A percentile compares a stretch with the other conserved stretches of the same genome.
These are phyloP conservation scores for Fragum fragum DNA, from an alignment of 2,888 invertebrate genomes.

Conservation along the genomic window DNA sequence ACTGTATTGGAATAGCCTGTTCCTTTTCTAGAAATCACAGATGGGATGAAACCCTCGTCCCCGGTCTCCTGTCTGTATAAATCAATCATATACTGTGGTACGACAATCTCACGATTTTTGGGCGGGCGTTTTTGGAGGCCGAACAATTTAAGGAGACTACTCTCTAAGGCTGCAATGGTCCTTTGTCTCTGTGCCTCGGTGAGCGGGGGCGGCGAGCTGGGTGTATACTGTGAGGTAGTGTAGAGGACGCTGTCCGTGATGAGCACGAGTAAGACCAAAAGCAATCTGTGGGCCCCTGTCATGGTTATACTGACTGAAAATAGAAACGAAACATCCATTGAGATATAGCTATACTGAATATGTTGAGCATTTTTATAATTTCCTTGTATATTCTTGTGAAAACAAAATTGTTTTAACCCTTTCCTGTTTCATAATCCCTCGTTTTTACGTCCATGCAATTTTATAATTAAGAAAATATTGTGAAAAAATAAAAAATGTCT, in stretches of 20 bases:
- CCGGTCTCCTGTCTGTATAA: slow-evolving; percentile 92
- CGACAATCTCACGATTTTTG: slow-evolving; percentile 88
- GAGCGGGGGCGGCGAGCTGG: slow-evolving; percentile 55
- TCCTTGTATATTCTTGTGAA: too few species aligned
- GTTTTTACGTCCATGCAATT: too few species aligned
- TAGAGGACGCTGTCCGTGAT: slow-evolving; percentile 60
- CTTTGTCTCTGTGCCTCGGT: slow-evolving; percentile 71
- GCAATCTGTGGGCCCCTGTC: slow-evolving; percentile 74
- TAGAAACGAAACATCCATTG: slow-evolving; percentile 17
- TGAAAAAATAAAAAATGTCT: too few species aligned
- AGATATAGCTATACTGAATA: too few species aligned
- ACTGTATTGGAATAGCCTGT: slow-evolving; percentile 82
- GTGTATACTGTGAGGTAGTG: slow-evolving; percentile 43
- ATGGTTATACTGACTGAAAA: slow-evolving; percentile 82
- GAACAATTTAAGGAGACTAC: slow-evolving; percentile 90
- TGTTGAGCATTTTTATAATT: too few species aligned
- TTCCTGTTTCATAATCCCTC: too few species aligned
- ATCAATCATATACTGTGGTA: slow-evolving; percentile 94
- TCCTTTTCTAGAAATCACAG: slow-evolving; percentile 70
- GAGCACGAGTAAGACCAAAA: slow-evolving; percentile 75
- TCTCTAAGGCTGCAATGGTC: slow-evolving; percentile 88
- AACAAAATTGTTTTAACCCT: too few species aligned
- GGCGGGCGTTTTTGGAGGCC: slow-evolving; percentile 89
- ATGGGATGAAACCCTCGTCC: slow-evolving; percentile 88
- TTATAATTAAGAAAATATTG: too few species aligned